Conservation (phyloP, 2,888 invertebrate species). For the Drosophila percnosoma region DNA sequence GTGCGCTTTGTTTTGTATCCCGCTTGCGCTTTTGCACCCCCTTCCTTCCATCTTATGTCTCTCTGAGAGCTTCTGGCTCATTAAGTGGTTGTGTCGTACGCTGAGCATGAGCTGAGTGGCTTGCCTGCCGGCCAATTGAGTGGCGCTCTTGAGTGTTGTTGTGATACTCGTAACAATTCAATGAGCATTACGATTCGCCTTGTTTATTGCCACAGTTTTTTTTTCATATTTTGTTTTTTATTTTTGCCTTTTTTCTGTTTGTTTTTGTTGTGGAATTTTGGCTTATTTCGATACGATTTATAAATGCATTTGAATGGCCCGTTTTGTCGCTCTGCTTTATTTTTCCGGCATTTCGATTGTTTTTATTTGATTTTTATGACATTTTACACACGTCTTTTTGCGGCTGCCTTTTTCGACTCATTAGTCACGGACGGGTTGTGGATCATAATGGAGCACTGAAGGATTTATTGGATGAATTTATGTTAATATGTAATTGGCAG, state of each 20-base stretch:
- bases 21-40: slow-evolving; percentile 7
- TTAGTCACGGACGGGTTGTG: slow-evolving; percentile 59
- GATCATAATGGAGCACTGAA: slow-evolving; percentile 46
- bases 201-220: slow-evolving; percentile 58
- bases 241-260: not conserved
- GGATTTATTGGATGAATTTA: slow-evolving; percentile 45
- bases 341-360: slow-evolving; percentile 55
- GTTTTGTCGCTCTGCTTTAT: slow-evolving; percentile 51
- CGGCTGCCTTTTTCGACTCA: slow-evolving; percentile 45
- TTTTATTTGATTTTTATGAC: slow-evolving; percentile 65
- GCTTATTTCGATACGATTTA: slow-evolving; percentile 56
- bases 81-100: slow-evolving; percentile 74
- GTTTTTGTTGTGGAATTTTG: slow-evolving; percentile 27
- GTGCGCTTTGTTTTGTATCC: slow-evolving; percentile 18
- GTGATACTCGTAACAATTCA: slow-evolving; percentile 67
- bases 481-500: slow-evolving; percentile 3
- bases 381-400: slow-evolving; percentile 54
- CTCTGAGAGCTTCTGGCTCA: slow-evolving; percentile 55
- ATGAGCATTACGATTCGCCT: slow-evolving; percentile 57
- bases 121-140: slow-evolving; percentile 65
- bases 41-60: slow-evolving; percentile 4
- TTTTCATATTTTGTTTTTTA: not conserved
- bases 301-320: slow-evolving; percentile 66
- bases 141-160: slow-evolving; percentile 72
- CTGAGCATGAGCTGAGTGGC: slow-evolving; percentile 54